phyloP scores from a whole-genome alignment of 2,888 invertebrate genomes.

The Plutella xylostella region DNA sequence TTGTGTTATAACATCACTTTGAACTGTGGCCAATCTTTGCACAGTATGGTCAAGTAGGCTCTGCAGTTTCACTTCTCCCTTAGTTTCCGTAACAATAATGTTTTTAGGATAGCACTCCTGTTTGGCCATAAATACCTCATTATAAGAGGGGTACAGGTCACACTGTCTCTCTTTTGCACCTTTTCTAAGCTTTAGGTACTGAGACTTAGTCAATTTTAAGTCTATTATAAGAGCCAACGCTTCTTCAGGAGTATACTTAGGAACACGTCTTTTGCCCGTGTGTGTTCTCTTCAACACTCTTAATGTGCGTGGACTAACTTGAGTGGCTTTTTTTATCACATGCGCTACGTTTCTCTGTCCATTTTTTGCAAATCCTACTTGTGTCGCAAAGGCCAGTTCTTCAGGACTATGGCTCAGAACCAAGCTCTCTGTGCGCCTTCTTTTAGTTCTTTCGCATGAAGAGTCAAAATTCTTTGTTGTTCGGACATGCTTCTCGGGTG shows the following conservation, averaged over 20 bases:
- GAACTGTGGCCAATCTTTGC: not conserved
- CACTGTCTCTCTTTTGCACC: not conserved
- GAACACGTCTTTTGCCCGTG: not conserved
- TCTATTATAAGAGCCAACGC: not conserved
- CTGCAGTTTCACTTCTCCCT: not conserved
- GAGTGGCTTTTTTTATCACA: not conserved
- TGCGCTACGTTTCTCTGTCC: not conserved
- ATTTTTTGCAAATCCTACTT: not conserved
- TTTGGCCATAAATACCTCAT: not conserved
- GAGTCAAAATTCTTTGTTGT: not conserved
- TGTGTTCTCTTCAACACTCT: not conserved
- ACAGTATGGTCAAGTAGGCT: not conserved
- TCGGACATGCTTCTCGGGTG: not conserved
- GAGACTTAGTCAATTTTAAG: not conserved
- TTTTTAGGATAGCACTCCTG: not conserved
- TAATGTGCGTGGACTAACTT: not conserved
- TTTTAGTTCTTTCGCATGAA: not conserved
- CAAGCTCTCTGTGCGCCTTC: not conserved
- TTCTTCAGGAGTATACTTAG: not conserved
- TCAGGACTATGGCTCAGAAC: not conserved
- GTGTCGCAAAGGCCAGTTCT: not conserved
- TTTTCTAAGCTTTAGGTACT: not conserved
- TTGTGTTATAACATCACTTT: not conserved
- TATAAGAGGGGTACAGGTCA: not conserved
- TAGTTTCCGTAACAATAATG: not conserved